Evolutionary conservation across 2,888 invertebrate genomes (phyloP).

Genomic region (Dione juno): DNA sequence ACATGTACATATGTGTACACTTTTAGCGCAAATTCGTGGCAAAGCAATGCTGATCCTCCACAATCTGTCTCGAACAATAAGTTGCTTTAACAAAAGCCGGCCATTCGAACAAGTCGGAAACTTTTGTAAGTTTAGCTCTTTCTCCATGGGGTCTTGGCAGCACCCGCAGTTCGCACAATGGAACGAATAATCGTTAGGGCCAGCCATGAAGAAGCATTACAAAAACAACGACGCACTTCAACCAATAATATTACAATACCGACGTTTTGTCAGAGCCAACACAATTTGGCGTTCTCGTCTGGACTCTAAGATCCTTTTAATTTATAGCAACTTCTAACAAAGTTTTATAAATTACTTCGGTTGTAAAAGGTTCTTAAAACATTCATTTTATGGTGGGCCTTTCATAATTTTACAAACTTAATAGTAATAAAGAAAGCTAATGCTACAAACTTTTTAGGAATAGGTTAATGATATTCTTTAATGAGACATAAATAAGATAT

Average conservation of each 20-base stretch:
- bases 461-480: conserved; percentile 2
- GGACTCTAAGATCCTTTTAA: conserved; percentile 35
- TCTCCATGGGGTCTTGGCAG: conserved; percentile 78
- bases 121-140: conserved; percentile 83
- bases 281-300: conserved; percentile 56
- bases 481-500: conserved; percentile 1
- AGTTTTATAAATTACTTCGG: conserved; percentile 32
- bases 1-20: no score
- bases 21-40: conserved; percentile 61
- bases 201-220: conserved; percentile 79
- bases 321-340: conserved; percentile 28
- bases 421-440: conserved; percentile 16
- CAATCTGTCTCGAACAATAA: conserved; percentile 84
- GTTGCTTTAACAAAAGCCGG: conserved; percentile 82
- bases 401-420: conserved; percentile 5
- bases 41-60: conserved; percentile 72
- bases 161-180: conserved; percentile 73
- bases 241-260: conserved; percentile 68
- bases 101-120: conserved; percentile 83
- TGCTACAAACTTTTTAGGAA: conserved; percentile 7
- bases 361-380: conserved; percentile 25
- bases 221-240: conserved; percentile 78
- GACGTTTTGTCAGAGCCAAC: conserved; percentile 73
- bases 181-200: conserved; percentile 80
- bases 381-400: conserved; percentile 21